Evolutionary conservation across 92 coral and sea anemone genomes (phyloP).

Genomic region (Paragorgia papillata): DNA sequence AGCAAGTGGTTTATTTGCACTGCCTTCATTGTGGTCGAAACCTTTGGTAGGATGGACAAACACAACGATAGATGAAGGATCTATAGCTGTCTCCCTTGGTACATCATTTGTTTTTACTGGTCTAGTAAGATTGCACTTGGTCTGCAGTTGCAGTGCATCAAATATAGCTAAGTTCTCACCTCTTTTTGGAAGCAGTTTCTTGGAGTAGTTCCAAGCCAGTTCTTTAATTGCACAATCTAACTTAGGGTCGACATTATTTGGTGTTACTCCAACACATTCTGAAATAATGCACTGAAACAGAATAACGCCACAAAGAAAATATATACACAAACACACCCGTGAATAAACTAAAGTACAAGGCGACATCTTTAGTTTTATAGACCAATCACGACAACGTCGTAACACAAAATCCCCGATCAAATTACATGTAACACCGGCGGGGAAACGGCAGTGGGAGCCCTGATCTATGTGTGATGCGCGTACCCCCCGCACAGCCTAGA

Average conservation of each 20-base stretch:
- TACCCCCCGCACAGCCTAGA: too few species aligned
- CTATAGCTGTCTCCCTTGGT: not conserved
- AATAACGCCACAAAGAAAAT: not conserved
- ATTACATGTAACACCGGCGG: too few species aligned
- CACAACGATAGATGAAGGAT: constrained; percentile 21
- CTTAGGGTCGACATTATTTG: not conserved
- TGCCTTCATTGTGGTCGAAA: constrained; percentile 29
- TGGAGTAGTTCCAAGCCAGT: constrained; percentile 45
- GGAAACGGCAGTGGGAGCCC: too few species aligned
- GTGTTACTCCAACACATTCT: not conserved
- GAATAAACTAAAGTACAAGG: too few species aligned
- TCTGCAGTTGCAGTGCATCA: constrained; percentile 32
- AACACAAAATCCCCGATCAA: too few species aligned
- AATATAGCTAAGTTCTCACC: constrained; percentile 26
- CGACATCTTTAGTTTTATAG: too few species aligned
- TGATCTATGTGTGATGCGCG: too few species aligned
- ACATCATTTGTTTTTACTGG: not conserved
- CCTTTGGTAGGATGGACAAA: constrained; percentile 39
- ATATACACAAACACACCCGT: not conserved
- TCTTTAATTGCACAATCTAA: constrained; percentile 42
- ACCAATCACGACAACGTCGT: too few species aligned
- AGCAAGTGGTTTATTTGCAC: constrained; percentile 23
- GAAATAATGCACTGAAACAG: not conserved
- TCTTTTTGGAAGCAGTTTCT: constrained; percentile 27
- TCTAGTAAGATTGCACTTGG: constrained; percentile 33